These are phyloP conservation scores for Peromyscus polionotus DNA, from an alignment of 2,113 vertebrate genomes.

Conservation along the genomic window DNA sequence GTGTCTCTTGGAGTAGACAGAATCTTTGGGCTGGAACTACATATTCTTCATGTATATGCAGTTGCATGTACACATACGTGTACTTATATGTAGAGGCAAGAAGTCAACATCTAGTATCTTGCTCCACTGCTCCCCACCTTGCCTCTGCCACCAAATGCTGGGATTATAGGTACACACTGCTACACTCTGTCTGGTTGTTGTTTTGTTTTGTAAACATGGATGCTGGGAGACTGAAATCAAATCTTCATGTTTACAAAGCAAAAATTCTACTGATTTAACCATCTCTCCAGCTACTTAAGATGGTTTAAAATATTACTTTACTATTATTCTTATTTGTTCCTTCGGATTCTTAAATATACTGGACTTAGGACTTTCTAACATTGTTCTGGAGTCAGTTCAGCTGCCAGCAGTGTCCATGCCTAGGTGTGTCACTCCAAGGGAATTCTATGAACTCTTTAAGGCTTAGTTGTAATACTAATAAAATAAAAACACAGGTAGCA, in stretches of 20 bases:
- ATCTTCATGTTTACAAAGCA: not conserved
- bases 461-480: not conserved
- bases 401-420: not conserved
- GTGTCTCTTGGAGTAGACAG: fast-evolving
- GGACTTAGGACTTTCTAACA: not conserved
- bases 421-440: not conserved
- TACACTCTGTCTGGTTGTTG: not conserved
- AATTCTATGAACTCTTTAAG: not conserved
- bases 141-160: not conserved
- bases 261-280: not conserved
- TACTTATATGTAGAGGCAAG: not conserved
- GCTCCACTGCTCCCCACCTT: not conserved
- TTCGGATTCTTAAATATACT: not conserved
- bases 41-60: too few species aligned
- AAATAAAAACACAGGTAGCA: not conserved
- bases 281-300: not conserved
- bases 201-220: not conserved
- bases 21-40: too few species aligned
- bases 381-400: not conserved
- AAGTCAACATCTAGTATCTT: not conserved
- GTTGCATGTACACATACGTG: not conserved
- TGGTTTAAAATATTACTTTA: not conserved
- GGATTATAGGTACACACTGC: not conserved
- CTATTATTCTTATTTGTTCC: not conserved
- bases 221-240: not conserved